phyloP scores from a whole-genome alignment of 2,797 vertebrate genomes.

The Morelia viridis region DNA sequence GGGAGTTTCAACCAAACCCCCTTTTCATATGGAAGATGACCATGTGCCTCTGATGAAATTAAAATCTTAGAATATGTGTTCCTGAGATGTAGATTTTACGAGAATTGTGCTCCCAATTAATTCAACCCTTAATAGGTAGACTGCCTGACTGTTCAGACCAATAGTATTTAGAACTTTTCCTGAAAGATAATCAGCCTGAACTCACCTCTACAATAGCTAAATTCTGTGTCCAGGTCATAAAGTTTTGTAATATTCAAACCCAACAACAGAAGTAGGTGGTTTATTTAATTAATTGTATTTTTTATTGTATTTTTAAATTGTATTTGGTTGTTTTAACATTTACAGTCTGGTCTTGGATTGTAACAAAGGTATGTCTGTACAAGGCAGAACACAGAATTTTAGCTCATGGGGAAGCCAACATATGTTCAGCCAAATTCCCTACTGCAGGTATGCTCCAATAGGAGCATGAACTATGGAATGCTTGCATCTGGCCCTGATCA shows the following conservation, averaged over 20 bases:
- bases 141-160: neutral
- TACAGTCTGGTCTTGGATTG: neutral
- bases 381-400: neutral
- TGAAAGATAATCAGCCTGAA: neutral
- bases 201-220: neutral
- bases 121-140: neutral
- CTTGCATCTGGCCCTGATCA: neutral
- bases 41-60: neutral
- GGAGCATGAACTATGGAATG: neutral
- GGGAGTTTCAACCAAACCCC: neutral
- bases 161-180: neutral
- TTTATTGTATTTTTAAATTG: neutral
- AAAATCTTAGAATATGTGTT: neutral
- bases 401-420: neutral
- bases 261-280: neutral
- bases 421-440: neutral
- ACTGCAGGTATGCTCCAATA: neutral
- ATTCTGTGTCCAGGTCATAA: neutral
- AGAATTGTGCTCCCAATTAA: neutral
- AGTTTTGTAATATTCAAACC: neutral
- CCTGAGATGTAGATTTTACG: neutral
- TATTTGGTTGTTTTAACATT: neutral
- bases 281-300: neutral
- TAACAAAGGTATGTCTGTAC: neutral
- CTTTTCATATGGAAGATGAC: neutral